Evolutionary conservation across 2,113 vertebrate species (phyloP).

Genomic region (Lichenostomus cassidix): DNA sequence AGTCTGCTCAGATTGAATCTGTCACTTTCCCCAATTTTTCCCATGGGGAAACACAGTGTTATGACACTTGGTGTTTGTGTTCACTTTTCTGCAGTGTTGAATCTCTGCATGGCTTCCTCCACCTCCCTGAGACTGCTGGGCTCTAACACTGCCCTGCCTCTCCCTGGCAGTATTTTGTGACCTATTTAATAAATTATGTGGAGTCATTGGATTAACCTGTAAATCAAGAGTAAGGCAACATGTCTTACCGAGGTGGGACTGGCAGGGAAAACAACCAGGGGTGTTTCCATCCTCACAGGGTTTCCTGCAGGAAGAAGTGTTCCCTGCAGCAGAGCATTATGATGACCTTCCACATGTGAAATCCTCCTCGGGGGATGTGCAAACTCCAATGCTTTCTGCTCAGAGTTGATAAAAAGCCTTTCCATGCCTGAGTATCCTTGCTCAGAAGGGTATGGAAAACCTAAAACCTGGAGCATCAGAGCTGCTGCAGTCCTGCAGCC

Average conservation of each 20-base stretch:
- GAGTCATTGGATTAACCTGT: not conserved
- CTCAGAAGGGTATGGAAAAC: not conserved
- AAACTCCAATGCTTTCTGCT: not conserved
- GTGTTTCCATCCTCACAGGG: fast-evolving
- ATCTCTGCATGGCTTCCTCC: fast-evolving
- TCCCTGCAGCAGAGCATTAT: not conserved
- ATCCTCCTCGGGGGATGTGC: not conserved
- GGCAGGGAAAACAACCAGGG: not conserved
- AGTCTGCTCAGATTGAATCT: not conserved
- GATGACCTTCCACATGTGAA: not conserved
- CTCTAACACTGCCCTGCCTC: not conserved
- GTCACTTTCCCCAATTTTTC: not conserved
- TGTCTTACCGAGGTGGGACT: not conserved
- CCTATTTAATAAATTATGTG: not conserved
- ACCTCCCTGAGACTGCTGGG: fast-evolving
- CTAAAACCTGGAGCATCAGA: not conserved
- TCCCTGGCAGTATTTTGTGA: not conserved
- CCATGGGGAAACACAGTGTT: not conserved
- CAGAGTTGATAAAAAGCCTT: not conserved
- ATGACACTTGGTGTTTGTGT: not conserved
- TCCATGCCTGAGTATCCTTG: not conserved
- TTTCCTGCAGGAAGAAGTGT: not conserved
- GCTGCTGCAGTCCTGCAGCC: not conserved
- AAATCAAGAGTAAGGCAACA: not conserved
- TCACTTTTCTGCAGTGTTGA: not conserved